Base-by-base conservation (phyloP, 2,888 invertebrate genomes). In the Punctoribates punctum region DNA sequence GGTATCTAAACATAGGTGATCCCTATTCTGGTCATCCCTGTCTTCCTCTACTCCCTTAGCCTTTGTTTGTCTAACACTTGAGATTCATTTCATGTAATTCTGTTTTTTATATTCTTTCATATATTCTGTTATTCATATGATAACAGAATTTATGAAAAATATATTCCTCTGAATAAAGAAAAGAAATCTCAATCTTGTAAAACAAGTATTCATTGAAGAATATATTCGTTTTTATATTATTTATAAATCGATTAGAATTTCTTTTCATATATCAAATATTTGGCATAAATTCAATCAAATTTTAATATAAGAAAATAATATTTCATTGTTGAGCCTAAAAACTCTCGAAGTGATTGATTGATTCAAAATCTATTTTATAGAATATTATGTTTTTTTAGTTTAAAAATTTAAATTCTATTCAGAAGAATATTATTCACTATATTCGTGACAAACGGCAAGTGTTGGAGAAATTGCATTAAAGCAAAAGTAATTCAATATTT, bases 11-110 rank as follows among this genome's bases (percentile, higher is more conserved):
- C n/a, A n/a, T n/a, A n/a, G n/a, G n/a, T n/a, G 8, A 46, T 46
- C 8, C 15, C 8, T 46, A 46, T 11, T 46, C 9, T 46, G 46
- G 8, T 8, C 15, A 15, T 46, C 9, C 15, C 15, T 46, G 46
- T 46, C 46, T 46, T 8, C 15, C 8, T 46, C 46, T 46, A 46
- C 9, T 25, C 57, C 23, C 20, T 5, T 65, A 20, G 17, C 17
- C 34, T 65, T 38, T 67, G 67, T 67, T 67, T 67, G 67, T 29
- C 67, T 67, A 67, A 67, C 67, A 67, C 67, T 67, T 42, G 20
- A 25, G 23, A 11, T 23, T 17, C 4, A 57, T 4, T 57, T 57
- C 57, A 57, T 57, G 6, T 23, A 11, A 57, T 23, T 46, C 8
- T 46, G 46, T 11, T 8, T n/a, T n/a, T n/a, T n/a, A n/a, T n/a